phyloP scores from a whole-genome alignment of 1,140 invertebrate species.

The Euura lappo region DNA sequence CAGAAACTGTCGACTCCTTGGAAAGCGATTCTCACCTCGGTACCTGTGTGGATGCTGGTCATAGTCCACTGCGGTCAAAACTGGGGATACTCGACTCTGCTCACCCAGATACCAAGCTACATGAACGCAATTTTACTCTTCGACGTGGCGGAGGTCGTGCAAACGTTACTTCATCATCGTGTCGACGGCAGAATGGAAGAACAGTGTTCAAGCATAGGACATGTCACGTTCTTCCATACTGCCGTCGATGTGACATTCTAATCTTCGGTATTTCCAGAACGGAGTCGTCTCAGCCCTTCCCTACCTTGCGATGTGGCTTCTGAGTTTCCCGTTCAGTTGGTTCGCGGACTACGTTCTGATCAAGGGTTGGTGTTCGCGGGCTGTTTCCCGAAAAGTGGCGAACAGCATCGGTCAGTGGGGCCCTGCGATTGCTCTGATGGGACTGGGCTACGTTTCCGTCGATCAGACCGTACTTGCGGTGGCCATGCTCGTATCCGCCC shows the following conservation, averaged over 20 bases:
- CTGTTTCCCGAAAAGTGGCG: conserved; percentile 77
- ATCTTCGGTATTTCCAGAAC: conserved; percentile 64
- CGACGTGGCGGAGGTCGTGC: conserved; percentile 73
- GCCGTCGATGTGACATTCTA: background rate
- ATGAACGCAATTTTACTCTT: conserved; percentile 95
- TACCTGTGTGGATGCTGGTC: conserved; percentile 86
- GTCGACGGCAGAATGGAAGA: no score
- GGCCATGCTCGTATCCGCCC: conserved; percentile 76
- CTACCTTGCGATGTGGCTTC: conserved; percentile 89
- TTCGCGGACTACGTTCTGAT: conserved; percentile 72
- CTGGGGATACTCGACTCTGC: conserved; percentile 89
- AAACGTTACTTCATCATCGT: no score
- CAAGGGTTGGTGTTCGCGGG: conserved; percentile 65
- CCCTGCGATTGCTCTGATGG: conserved; percentile 75
- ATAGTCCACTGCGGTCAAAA: conserved; percentile 86
- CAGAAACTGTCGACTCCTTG: conserved; percentile 76
- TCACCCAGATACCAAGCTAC: conserved; percentile 95
- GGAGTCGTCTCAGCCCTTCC: conserved; percentile 80
- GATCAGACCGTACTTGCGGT: conserved; percentile 71
- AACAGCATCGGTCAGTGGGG: conserved; percentile 83
- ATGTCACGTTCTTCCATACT: conserved; percentile 12
- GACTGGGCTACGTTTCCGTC: conserved; percentile 82
- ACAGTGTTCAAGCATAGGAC: no score
- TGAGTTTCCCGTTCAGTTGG: conserved; percentile 81
- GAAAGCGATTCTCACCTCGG: conserved; percentile 80